Evolutionary conservation across 2,113 vertebrate genomes (phyloP), one percentile per base, ranked within the genome.

Genomic region (Mirounga angustirostris): DNA sequence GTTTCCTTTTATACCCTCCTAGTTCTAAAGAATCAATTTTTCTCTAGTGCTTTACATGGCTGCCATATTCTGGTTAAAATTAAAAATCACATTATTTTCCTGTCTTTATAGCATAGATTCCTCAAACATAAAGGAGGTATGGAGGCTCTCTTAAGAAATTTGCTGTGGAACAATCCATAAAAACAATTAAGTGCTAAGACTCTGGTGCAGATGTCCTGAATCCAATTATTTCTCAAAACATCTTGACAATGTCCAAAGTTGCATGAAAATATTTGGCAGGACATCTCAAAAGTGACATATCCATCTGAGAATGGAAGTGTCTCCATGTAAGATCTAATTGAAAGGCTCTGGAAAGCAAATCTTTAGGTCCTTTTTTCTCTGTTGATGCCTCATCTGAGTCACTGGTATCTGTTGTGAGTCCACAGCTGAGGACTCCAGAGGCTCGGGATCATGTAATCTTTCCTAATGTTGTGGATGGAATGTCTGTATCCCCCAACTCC

Each of bases 61-160:
- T 82, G 33, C 46, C 28, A 15, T 71, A 65, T 78, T 78, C 71
- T 83, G 33, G 73, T 67, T 43, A 90, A 65, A 95, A 92, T 95
- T 83, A 59, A 91, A 94, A 89, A 73, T 19, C 67, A 0, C 18
- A 87, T 94, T 33, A 71, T 83, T 92, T 90, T 90, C n/a, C 18
- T 88, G 19, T 33, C 50, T 40, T 87, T 87, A 89, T 19, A 87
- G 58, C 13, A 46, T 11, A 65, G 18, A 50, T 95, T 52, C 78
- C 54, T 89, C 21, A 85, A 86, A 84, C 33, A 92, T 50, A 81
- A 58, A 74, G 5, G 43, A 84, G 8, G 26, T 15, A 96, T 69
- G 36, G 36, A 90, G 59, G 6, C 33, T 54, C 89, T 78, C 93
- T 89, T 95, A 85, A 89, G 36, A 96, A 46, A 88, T 78, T 82